These are phyloP conservation scores for Parnassius smintheus DNA, from an alignment of 2,888 invertebrate species.

Conservation along the genomic window DNA sequence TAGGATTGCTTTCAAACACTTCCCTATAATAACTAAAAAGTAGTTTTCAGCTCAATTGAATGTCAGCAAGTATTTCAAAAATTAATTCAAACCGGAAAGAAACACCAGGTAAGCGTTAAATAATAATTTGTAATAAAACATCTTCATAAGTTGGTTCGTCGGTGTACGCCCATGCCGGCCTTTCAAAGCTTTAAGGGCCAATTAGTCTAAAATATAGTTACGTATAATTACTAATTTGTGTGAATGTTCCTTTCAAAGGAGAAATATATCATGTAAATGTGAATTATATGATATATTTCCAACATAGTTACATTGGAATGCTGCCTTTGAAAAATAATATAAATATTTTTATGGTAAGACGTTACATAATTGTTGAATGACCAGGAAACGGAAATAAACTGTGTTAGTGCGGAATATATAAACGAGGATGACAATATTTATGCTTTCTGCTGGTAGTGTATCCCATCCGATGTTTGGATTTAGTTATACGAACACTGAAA, in stretches of 20 bases:
- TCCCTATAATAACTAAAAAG: too few species aligned
- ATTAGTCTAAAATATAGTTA: constrained; percentile 6
- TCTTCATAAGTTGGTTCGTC: neutral
- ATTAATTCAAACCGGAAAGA: too few species aligned
- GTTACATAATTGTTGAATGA: constrained; percentile 12
- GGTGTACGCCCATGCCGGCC: neutral
- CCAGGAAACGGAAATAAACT: constrained; percentile 12
- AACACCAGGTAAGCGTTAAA: neutral
- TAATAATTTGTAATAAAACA: neutral
- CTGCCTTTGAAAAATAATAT: constrained; percentile 1
- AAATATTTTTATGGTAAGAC: neutral
- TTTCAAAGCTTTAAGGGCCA: constrained; percentile 6
- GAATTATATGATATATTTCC: neutral
- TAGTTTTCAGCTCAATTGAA: too few species aligned
- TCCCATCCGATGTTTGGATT: neutral
- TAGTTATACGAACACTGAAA: too few species aligned
- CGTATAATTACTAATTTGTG: constrained; percentile 1
- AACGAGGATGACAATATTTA: neutral
- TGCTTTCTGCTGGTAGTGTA: neutral
- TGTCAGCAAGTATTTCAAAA: too few species aligned
- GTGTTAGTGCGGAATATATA: neutral
- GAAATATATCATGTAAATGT: constrained; percentile 1
- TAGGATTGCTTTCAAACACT: too few species aligned
- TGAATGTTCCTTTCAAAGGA: constrained; percentile 11
- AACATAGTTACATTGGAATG: neutral